These are phyloP conservation scores for Cnemophilus loriae DNA, from an alignment of 2,113 vertebrate genomes.

Conservation along the genomic window DNA sequence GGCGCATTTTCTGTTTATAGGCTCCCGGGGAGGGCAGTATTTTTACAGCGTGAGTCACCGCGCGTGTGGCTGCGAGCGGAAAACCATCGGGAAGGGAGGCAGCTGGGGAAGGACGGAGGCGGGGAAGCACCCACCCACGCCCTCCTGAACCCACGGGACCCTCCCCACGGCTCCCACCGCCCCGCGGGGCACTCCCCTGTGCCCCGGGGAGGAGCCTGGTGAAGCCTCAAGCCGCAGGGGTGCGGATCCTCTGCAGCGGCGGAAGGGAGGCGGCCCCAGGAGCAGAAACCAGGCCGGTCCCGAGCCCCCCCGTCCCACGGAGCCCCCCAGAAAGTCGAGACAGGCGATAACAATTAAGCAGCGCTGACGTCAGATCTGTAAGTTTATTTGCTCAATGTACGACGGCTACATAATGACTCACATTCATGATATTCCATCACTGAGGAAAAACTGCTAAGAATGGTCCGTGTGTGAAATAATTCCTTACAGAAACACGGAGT, in stretches of 20 bases:
- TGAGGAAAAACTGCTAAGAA: slow-evolving; percentile 94
- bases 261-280: rapidly evolving
- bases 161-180: not conserved
- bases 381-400: slow-evolving; percentile 97
- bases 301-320: not conserved
- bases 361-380: slow-evolving; percentile 84
- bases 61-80: not conserved
- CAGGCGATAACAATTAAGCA: slow-evolving; percentile 21
- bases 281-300: not conserved
- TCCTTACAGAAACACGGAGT: slow-evolving; percentile 82
- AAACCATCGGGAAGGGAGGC: not conserved
- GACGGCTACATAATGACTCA: slow-evolving; percentile 99
- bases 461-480: slow-evolving; percentile 92
- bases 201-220: rapidly evolving
- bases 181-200: rapidly evolving
- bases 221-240: rapidly evolving
- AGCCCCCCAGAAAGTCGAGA: not conserved
- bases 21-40: not conserved
- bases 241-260: rapidly evolving
- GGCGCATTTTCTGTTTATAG: not conserved
- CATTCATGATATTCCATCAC: slow-evolving; percentile 97
- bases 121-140: too few species aligned
- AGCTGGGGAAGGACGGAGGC: not conserved
- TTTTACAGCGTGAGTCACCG: slow-evolving; percentile 39
- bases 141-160: rapidly evolving